Evolutionary conservation across 2,797 vertebrate genomes (phyloP).

Genomic region (Platalea minor): DNA sequence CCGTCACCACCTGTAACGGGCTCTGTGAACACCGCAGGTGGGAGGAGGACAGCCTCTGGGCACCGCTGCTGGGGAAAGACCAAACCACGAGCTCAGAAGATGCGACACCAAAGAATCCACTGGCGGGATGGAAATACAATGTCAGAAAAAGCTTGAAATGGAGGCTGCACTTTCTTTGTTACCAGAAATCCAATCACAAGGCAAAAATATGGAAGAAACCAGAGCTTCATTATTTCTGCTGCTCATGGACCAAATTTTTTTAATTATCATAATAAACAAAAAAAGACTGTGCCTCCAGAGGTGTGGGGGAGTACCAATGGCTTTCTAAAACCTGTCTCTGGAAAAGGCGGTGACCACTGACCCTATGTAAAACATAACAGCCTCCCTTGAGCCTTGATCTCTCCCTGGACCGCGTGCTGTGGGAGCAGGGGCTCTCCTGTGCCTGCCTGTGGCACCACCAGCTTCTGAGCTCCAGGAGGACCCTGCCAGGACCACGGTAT

Average conservation of each 20-base stretch:
- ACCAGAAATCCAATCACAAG: neutral
- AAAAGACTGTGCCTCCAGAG: neutral
- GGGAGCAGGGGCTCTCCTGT: neutral
- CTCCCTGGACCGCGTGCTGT: rapidly evolving
- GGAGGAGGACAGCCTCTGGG: neutral
- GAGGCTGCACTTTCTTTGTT: neutral
- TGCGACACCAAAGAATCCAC: neutral
- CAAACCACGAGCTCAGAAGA: neutral
- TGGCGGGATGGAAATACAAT: neutral
- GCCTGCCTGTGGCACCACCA: neutral
- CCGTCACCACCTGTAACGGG: neutral
- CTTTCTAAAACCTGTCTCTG: neutral
- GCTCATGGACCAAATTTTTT: neutral
- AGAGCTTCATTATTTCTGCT: neutral
- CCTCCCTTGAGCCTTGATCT: neutral
- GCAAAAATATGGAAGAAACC: neutral
- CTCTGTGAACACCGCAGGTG: neutral
- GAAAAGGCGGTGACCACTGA: neutral
- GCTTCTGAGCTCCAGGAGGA: neutral
- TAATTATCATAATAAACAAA: neutral
- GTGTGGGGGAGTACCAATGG: neutral
- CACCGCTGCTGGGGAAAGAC: neutral
- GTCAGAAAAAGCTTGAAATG: neutral
- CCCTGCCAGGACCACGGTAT: neutral
- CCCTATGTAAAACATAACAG: neutral